Conservation (phyloP, 2,888 invertebrate species). For the Theretra japonica region DNA sequence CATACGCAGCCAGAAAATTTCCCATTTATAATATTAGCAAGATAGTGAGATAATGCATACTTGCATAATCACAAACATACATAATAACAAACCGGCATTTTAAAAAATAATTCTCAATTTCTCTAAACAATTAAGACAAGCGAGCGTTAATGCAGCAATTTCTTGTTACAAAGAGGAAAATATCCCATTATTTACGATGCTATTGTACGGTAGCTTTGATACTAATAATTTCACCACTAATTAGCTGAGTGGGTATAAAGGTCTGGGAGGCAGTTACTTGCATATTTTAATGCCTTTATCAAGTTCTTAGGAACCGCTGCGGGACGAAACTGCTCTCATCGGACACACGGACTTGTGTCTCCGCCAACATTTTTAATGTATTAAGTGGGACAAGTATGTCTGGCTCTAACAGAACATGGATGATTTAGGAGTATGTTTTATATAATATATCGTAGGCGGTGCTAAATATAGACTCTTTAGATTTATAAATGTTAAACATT, state of each 20-base stretch:
- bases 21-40: too few species aligned
- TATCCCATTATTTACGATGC: conserved; percentile 39
- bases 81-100: too few species aligned
- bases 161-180: conserved; percentile 20
- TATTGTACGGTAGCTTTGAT: conserved; percentile 39
- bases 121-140: conserved; percentile 6
- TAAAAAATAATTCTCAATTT: background rate
- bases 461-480: background rate
- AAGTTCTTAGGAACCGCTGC: conserved; percentile 59
- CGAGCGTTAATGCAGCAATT: conserved; percentile 5
- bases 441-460: background rate
- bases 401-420: background rate
- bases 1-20: too few species aligned
- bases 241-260: conserved; percentile 39
- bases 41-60: too few species aligned
- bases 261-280: conserved; percentile 54
- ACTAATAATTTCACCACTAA: conserved; percentile 45
- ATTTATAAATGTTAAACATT: background rate
- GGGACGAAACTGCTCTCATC: conserved; percentile 51
- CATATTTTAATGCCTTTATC: conserved; percentile 75
- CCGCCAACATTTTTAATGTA: conserved; percentile 24
- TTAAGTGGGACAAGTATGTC: conserved; percentile 21
- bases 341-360: conserved; percentile 48
- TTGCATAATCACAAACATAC: too few species aligned
- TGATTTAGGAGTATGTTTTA: conserved; percentile 6